phyloP scores from a whole-genome alignment of 2,113 vertebrate species.

The Nyctibius bracteatus region DNA sequence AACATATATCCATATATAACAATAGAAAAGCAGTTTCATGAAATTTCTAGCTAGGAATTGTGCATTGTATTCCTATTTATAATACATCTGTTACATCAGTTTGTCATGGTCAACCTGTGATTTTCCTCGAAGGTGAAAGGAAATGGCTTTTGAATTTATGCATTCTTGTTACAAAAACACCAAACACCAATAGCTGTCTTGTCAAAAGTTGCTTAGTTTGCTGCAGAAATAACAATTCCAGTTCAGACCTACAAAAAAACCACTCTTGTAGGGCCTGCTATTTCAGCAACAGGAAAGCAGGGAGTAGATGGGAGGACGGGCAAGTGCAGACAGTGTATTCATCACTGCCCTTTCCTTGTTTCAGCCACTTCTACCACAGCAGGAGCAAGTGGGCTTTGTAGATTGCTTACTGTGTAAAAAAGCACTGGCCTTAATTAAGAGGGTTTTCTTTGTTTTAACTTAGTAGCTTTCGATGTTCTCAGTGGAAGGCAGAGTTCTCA shows the following conservation, averaged over 20 bases:
- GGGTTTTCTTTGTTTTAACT: background rate
- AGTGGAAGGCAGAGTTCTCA: background rate
- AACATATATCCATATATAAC: background rate
- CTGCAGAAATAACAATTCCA: background rate
- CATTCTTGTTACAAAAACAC: background rate
- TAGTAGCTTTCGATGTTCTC: background rate
- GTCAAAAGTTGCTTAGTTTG: background rate
- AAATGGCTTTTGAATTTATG: background rate
- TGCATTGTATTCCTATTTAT: background rate
- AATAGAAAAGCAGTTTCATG: background rate
- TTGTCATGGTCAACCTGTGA: background rate
- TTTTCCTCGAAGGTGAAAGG: background rate
- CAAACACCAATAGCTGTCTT: background rate
- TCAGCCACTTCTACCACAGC: background rate
- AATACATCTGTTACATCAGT: background rate
- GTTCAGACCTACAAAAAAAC: background rate
- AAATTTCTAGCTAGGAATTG: background rate
- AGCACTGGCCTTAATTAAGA: background rate
- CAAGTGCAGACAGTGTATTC: background rate
- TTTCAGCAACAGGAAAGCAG: background rate
- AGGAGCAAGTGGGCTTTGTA: background rate
- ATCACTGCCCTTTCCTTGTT: background rate
- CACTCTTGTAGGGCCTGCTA: background rate
- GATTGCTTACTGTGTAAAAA: background rate
- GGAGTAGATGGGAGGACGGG: background rate